phyloP scores from a whole-genome alignment of 2,888 invertebrate genomes.

The Dryobotodes eremita region DNA sequence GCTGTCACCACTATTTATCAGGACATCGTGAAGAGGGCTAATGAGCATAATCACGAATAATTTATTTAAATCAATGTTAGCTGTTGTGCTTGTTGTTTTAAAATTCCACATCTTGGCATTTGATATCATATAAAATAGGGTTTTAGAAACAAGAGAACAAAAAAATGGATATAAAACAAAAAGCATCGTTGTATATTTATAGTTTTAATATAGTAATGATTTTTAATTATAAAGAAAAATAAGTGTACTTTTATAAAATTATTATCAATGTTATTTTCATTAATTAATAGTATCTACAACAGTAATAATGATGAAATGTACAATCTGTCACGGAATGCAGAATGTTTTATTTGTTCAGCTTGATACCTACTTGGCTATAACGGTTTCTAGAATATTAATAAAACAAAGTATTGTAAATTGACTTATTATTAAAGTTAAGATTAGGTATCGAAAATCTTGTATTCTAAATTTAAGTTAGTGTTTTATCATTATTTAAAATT shows the following conservation, averaged over 20 bases:
- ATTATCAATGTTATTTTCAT: neutral
- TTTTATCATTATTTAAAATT: neutral
- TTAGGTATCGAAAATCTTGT: neutral
- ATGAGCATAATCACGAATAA: constrained; percentile 70
- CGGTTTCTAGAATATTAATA: neutral
- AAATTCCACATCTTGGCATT: neutral
- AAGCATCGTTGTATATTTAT: neutral
- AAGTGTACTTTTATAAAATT: neutral
- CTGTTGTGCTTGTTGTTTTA: neutral
- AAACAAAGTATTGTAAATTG: neutral
- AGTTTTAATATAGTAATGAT: neutral
- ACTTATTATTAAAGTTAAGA: neutral
- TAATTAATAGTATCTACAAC: neutral
- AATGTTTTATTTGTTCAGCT: neutral
- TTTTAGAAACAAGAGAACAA: neutral
- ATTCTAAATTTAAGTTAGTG: neutral
- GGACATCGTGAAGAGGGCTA: constrained; percentile 66
- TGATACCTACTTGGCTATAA: neutral
- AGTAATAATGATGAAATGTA: neutral
- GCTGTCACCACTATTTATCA: constrained; percentile 69
- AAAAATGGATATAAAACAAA: neutral
- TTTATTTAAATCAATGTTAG: neutral
- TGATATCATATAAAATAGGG: neutral
- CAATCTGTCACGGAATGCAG: neutral
- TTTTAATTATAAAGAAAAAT: neutral